Percentiles rank a stretch among this genome's conserved stretches.
Evolutionary conservation across 2,797 vertebrate species (phyloP).

Genomic region (Onychomys torridus): DNA sequence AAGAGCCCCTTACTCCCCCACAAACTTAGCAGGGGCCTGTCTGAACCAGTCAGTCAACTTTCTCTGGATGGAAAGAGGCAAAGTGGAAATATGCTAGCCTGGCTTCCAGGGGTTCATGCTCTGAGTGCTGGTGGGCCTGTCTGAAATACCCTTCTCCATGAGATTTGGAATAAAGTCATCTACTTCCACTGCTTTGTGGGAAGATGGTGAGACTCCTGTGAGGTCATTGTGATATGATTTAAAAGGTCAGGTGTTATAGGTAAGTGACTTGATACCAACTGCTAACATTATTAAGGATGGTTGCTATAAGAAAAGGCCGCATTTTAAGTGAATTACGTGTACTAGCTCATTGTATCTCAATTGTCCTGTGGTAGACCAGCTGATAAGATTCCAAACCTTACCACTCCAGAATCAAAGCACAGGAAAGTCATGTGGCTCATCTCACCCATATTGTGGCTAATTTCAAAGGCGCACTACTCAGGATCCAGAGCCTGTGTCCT

Average conservation of each 20-base stretch:
- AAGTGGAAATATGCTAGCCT: neutral
- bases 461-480: neutral
- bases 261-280: neutral
- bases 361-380: neutral
- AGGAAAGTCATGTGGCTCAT: neutral
- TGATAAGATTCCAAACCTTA: neutral
- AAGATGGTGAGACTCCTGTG: neutral
- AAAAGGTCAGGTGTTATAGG: neutral
- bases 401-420: neutral
- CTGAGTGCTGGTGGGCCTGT: neutral
- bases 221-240: neutral
- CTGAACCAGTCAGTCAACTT: conserved; percentile 32
- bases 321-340: neutral
- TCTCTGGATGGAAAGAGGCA: neutral
- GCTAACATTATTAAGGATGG: neutral
- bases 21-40: neutral
- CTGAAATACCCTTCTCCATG: neutral
- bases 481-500: neutral
- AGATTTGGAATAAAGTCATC: neutral
- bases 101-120: neutral
- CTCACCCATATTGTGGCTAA: neutral
- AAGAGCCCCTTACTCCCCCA: neutral
- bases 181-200: neutral
- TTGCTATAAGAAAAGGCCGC: neutral
- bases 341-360: neutral